These are phyloP conservation scores for Melanchra persicariae DNA, from an alignment of 2,888 invertebrate species.

Conservation along the genomic window DNA sequence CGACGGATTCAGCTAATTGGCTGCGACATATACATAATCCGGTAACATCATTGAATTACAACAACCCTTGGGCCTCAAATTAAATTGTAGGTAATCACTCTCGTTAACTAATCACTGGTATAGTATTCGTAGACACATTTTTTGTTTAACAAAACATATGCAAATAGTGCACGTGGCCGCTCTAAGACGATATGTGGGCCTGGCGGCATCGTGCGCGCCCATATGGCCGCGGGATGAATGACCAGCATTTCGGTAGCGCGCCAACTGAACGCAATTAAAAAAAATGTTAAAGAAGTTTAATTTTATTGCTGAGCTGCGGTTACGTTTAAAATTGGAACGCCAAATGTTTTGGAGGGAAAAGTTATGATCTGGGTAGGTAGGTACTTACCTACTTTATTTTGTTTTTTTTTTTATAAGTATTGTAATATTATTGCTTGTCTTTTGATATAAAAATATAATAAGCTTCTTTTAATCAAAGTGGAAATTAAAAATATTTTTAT, in stretches of 20 bases:
- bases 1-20: too few species aligned
- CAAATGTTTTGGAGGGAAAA: slow-evolving; percentile 26
- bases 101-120: slow-evolving; percentile 8
- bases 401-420: neutral
- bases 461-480: neutral
- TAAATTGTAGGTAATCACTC: slow-evolving; percentile 12
- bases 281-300: slow-evolving; percentile 59
- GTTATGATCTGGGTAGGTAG: neutral
- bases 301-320: slow-evolving; percentile 42
- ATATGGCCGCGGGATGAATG: slow-evolving; percentile 88
- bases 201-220: slow-evolving; percentile 79
- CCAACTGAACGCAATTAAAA: slow-evolving; percentile 79
- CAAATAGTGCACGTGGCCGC: slow-evolving; percentile 82
- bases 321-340: slow-evolving; percentile 43
- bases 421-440: neutral
- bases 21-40: too few species aligned
- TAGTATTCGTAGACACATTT: slow-evolving; percentile 54
- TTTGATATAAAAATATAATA: neutral
- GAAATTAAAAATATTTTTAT: neutral
- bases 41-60: neutral
- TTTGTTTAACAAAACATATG: slow-evolving; percentile 62
- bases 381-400: too few species aligned
- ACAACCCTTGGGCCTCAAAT: neutral
- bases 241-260: slow-evolving; percentile 82
- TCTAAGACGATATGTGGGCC: slow-evolving; percentile 71